Percentiles rank a stretch among this genome's conserved stretches.
Conservation (phyloP, 2,888 invertebrate species). For the Gortyna flavago region DNA sequence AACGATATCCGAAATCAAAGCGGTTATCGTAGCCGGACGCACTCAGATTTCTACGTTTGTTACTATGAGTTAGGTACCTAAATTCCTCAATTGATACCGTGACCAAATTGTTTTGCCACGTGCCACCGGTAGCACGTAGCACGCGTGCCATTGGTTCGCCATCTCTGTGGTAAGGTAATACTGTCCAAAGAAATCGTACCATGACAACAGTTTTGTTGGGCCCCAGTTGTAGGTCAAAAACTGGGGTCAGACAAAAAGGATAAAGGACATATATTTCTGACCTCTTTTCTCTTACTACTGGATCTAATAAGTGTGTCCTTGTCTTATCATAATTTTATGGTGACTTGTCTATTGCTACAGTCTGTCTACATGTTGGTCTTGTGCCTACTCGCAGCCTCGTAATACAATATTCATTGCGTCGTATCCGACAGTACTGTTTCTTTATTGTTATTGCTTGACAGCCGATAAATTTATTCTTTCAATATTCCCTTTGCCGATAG, state of each 20-base stretch:
- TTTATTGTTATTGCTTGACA: constrained; percentile 68
- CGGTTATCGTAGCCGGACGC: not conserved
- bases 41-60: not conserved
- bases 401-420: constrained; percentile 65
- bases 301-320: not conserved
- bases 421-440: constrained; percentile 59
- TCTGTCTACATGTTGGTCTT: constrained; percentile 4
- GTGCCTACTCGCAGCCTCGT: constrained; percentile 46
- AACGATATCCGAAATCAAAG: not conserved
- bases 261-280: too few relatives aligned
- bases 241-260: not conserved
- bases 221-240: too few relatives aligned
- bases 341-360: not conserved
- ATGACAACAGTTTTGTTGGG: not conserved
- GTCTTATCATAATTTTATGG: not conserved
- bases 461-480: constrained; percentile 68
- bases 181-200: not conserved
- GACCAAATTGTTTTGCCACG: not conserved
- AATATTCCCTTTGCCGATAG: constrained; percentile 65
- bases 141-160: not conserved
- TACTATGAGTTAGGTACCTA: not conserved
- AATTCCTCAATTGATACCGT: not conserved
- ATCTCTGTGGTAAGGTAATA: not conserved
- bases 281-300: not conserved
- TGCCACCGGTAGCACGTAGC: too few relatives aligned